Evolutionary conservation across 2,113 vertebrate species (phyloP), one percentile per base, ranked within the genome.

Genomic region (Pontoporia blainvillei): DNA sequence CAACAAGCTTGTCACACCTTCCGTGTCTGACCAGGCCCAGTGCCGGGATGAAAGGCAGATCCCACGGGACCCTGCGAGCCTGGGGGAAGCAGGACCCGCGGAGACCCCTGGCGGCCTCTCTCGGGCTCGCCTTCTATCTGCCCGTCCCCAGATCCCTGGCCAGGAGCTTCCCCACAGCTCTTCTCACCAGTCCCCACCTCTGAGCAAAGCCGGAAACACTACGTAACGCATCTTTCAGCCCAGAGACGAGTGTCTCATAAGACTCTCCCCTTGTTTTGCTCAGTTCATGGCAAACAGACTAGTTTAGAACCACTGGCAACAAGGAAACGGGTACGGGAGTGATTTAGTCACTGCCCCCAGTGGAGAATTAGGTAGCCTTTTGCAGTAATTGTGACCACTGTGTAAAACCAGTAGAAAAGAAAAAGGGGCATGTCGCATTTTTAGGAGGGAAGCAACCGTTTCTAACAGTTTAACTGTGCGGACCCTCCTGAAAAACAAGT

Each of bases 231-330:
- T n/a, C 25, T 62, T 64, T 12, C 12, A 11, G 20, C 72, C 69
- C 34, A 15, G 61, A 46, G 3, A 9, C 0, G 5, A 29, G 1
- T 1, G 12, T 23, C 72, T 9, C 0, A 0, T 1, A n/a, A 9
- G 27, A 41, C 27, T 10, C 14, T 54, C 31, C 71, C 86, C 23
- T 81, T 17, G 5, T 17, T 90, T 75, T 62, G 59, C n/a, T 31
- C 25, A 3, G 7, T 44, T 5, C 25, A 36, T 0, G 2, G 25
- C 44, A 21, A 69, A 69, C 23, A 41, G 10, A 17, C 10, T 14
- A 34, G 17, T 36, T 54, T 44, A 75, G 49, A 27, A 72, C 69
- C 61, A 39, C 17, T 4, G 27, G 41, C 23, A 29, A 29, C 25
- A 23, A 23, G 67, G 41, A 82, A 54, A 13, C 1, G 10, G 21